A percentile compares a stretch with the other conserved stretches of the same genome.
Evolutionary conservation across 2,113 vertebrate genomes (phyloP).

Genomic region (Alectura lathami): DNA sequence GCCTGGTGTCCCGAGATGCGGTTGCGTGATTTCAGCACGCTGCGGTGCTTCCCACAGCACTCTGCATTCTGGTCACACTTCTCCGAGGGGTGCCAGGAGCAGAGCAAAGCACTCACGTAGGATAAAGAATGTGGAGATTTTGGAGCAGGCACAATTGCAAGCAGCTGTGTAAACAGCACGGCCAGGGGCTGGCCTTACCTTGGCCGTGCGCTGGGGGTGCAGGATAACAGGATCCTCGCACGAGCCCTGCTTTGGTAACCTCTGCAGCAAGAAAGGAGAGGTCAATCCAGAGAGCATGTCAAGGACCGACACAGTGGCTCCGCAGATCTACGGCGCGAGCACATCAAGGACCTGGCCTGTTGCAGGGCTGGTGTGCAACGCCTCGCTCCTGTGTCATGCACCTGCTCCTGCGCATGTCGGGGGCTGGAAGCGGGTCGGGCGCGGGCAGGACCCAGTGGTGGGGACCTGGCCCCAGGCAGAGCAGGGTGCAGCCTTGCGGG

Average conservation of each 20-base stretch:
- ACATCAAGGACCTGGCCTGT: not conserved
- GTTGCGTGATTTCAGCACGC: not conserved
- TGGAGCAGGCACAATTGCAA: constrained; percentile 29
- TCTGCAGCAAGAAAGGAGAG: not conserved
- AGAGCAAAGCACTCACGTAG: not conserved
- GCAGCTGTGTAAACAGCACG: constrained; percentile 54
- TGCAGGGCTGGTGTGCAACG: rapidly evolving
- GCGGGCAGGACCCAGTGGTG: not conserved
- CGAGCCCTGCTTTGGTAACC: not conserved
- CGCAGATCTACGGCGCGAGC: not conserved
- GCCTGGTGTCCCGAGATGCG: not conserved
- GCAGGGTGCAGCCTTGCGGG: too few relatives aligned
- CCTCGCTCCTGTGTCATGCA: not conserved
- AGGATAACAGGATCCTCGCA: rapidly evolving
- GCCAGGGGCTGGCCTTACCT: constrained; percentile 2
- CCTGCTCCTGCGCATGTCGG: not conserved
- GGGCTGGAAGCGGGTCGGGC: too few relatives aligned
- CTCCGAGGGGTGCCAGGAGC: constrained; percentile 12
- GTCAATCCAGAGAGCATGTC: not conserved
- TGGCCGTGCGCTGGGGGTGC: not conserved
- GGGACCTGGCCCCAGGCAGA: too few relatives aligned
- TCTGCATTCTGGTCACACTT: constrained; percentile 55
- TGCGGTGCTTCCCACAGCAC: not conserved
- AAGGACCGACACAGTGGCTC: not conserved
- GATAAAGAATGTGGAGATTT: constrained; percentile 42